These are phyloP conservation scores for Cosmorhoe ocellata DNA, from an alignment of 2,888 invertebrate species.

Conservation along the genomic window DNA sequence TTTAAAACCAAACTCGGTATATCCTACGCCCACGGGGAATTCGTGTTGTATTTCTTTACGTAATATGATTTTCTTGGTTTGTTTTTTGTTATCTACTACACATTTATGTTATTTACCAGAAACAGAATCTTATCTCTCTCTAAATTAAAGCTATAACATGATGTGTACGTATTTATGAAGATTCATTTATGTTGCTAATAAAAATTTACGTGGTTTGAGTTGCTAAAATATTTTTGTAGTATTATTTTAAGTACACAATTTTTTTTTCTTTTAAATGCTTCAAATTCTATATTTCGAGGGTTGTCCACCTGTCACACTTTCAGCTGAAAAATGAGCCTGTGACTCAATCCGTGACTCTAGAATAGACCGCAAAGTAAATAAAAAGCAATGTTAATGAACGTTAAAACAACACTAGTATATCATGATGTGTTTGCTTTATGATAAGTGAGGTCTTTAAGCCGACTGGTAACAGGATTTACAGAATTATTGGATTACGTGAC, in stretches of 20 bases:
- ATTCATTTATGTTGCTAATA: too few species aligned
- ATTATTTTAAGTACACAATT: too few species aligned
- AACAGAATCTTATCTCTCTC: too few species aligned
- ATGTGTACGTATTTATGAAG: too few species aligned
- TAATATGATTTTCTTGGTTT: conserved; percentile 2
- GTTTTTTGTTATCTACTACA: neutral
- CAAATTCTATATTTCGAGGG: conserved; percentile 4
- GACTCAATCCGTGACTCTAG: conserved; percentile 17
- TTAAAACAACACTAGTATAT: conserved; percentile 29
- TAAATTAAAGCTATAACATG: too few species aligned
- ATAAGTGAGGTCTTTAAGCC: conserved; percentile 35
- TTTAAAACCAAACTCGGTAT: conserved; percentile 49
- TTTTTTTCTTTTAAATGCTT: conserved; percentile 1
- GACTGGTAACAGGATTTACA: conserved; percentile 32
- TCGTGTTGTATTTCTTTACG: conserved; percentile 26
- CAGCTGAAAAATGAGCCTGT: conserved; percentile 16
- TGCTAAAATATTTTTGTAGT: too few species aligned
- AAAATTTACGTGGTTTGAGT: too few species aligned
- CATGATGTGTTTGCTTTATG: conserved; percentile 33
- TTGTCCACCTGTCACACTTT: conserved; percentile 18
- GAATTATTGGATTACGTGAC: conserved; percentile 33
- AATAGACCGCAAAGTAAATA: conserved; percentile 31
- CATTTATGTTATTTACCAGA: too few species aligned
- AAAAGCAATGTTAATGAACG: conserved; percentile 29
- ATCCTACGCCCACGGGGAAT: conserved; percentile 44